Percentiles rank a stretch among this genome's conserved stretches.
These are phyloP conservation scores for Micoletzkya japonica DNA, from an alignment of 2,888 invertebrate species.

Conservation along the genomic window DNA sequence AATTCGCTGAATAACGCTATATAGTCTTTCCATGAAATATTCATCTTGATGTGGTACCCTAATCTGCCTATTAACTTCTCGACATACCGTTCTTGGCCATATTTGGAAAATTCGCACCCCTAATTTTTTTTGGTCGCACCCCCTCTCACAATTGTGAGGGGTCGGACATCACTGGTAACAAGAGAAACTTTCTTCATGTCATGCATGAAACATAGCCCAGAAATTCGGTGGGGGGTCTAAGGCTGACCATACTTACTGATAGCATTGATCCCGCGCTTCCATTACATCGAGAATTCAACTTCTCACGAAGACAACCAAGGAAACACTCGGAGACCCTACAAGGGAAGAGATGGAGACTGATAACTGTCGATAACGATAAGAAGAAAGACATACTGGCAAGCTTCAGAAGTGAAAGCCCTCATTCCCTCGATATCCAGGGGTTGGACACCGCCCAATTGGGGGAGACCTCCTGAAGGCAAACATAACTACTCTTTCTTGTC, in stretches of 20 bases:
- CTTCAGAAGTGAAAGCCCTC: slow-evolving; percentile 20
- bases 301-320: slow-evolving; percentile 12
- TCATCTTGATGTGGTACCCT: no score
- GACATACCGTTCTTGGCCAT: no score
- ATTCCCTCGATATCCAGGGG: slow-evolving; percentile 8
- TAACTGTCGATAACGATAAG: not conserved
- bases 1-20: no score
- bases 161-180: no score
- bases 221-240: no score
- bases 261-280: slow-evolving; percentile 20
- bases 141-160: no score
- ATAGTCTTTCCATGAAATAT: no score
- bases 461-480: slow-evolving; percentile 12
- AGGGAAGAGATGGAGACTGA: not conserved
- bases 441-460: not conserved
- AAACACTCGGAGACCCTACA: slow-evolving; percentile 24
- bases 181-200: no score
- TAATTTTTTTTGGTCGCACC: no score
- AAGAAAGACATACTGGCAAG: slow-evolving; percentile 3
- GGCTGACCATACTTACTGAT: slow-evolving; percentile 24
- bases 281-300: slow-evolving; percentile 23
- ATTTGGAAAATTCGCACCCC: not conserved
- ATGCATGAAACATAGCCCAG: no score
- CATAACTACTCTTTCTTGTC: no score
- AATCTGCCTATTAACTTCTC: no score